Percentiles rank a stretch among this genome's conserved stretches.
Evolutionary conservation across 2,888 invertebrate species (phyloP).

Genomic region (Dioctria rufipes): DNA sequence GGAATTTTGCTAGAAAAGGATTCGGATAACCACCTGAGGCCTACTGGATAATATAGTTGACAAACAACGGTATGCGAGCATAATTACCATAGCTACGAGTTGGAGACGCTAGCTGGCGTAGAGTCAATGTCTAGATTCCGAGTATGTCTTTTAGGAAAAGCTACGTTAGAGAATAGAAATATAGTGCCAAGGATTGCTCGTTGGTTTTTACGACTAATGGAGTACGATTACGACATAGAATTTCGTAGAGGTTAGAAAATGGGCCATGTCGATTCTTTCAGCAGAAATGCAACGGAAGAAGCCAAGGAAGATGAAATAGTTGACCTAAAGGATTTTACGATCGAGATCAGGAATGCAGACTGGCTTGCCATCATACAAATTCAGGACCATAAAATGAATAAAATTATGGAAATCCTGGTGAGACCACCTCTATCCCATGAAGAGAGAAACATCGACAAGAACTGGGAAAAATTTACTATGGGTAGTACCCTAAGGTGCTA

Average conservation of each 20-base stretch:
- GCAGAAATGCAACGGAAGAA: slow-evolving; percentile 58
- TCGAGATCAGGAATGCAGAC: background rate
- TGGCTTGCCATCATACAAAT: slow-evolving; percentile 57
- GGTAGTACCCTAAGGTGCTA: slow-evolving; percentile 32
- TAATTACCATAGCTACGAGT: slow-evolving; percentile 66
- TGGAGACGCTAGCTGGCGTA: slow-evolving; percentile 67
- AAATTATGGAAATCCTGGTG: background rate
- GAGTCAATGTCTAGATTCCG: slow-evolving; percentile 65
- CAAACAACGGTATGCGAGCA: slow-evolving; percentile 64
- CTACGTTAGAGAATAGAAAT: slow-evolving; percentile 62
- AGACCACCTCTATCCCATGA: background rate
- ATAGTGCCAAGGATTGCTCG: slow-evolving; percentile 63
- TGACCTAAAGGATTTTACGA: background rate
- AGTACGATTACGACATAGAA: slow-evolving; percentile 59
- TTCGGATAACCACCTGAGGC: slow-evolving; percentile 56
- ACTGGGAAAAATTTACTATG: background rate
- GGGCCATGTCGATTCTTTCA: slow-evolving; percentile 65
- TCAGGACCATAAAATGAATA: slow-evolving; percentile 37
- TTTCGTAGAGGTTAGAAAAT: slow-evolving; percentile 61
- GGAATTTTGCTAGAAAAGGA: slow-evolving; percentile 65
- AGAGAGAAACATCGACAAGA: background rate
- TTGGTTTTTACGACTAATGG: slow-evolving; percentile 62
- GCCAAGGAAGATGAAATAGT: slow-evolving; percentile 17
- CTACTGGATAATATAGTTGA: slow-evolving; percentile 65
- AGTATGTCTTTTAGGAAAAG: slow-evolving; percentile 65